Evolutionary conservation across 2,797 vertebrate genomes (phyloP).

Genomic region (Amniataba percoides): DNA sequence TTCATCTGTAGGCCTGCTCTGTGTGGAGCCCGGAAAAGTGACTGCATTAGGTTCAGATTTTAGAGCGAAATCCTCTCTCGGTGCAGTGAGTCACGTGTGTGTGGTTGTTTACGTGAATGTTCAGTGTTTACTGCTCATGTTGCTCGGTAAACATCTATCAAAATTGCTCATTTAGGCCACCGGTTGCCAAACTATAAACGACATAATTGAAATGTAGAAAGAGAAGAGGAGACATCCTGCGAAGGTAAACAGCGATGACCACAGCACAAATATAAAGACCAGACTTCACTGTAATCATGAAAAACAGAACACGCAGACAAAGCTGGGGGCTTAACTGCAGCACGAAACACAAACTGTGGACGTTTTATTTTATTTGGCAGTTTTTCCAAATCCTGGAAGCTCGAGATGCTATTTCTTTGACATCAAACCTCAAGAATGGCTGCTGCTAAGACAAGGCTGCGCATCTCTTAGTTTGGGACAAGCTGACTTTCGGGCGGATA

Average conservation of each 20-base stretch:
- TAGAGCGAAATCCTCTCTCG: conserved; percentile 30
- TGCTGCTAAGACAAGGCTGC: conserved; percentile 17
- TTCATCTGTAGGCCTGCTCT: conserved; percentile 53
- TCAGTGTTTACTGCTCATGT: conserved; percentile 39
- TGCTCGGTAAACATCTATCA: conserved; percentile 45
- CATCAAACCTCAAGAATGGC: conserved; percentile 24
- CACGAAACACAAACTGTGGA: conserved; percentile 20
- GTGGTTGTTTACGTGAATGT: conserved; percentile 40
- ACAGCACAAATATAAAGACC: conserved; percentile 59
- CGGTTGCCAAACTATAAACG: conserved; percentile 40
- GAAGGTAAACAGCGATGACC: conserved; percentile 61
- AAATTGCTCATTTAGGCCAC: conserved; percentile 43
- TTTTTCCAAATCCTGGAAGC: conserved; percentile 29
- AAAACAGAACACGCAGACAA: conserved; percentile 47
- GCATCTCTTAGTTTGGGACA: conserved; percentile 10
- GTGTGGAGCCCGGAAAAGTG: conserved; percentile 16
- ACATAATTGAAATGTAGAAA: conserved; percentile 48
- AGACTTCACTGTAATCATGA: conserved; percentile 51
- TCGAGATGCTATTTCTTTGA: conserved; percentile 18
- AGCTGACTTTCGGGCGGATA: conserved; percentile 27
- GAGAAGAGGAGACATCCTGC: conserved; percentile 47
- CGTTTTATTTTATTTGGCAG: conserved; percentile 28
- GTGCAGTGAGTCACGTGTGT: conserved; percentile 15
- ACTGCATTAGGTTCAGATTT: conserved; percentile 22
- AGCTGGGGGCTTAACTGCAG: conserved; percentile 24